A percentile compares a stretch with the other conserved stretches of the same genome.
Conservation (phyloP, 2,113 vertebrate genomes). For the Muscicapa adusta region DNA sequence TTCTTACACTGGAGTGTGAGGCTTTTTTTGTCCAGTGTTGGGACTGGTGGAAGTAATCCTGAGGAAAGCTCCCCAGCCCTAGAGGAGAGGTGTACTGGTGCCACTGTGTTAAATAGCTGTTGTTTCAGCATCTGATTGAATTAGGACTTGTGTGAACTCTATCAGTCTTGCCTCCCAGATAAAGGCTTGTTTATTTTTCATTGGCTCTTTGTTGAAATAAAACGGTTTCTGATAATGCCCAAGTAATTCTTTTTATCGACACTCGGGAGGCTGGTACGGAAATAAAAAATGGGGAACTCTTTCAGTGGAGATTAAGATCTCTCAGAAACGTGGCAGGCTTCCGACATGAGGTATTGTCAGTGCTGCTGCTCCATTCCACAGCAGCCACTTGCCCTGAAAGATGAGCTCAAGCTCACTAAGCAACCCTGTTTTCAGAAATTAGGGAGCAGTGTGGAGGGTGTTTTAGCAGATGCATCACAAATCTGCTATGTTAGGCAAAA, state of each 20-base stretch:
- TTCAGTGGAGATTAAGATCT: constrained; percentile 76
- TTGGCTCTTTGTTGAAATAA: constrained; percentile 68
- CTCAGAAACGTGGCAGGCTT: constrained; percentile 8
- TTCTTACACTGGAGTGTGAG: not conserved
- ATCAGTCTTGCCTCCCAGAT: constrained; percentile 66
- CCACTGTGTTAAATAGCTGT: not conserved
- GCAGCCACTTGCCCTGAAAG: not conserved
- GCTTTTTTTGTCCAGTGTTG: not conserved
- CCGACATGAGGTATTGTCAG: not conserved
- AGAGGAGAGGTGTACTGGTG: not conserved
- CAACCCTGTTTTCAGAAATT: not conserved
- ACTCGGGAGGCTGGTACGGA: constrained; percentile 64
- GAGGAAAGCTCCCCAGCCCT: not conserved
- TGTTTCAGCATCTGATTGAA: constrained; percentile 70
- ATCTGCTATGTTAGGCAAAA: not conserved
- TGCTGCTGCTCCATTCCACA: not conserved
- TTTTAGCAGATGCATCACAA: not conserved
- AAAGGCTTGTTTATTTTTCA: constrained; percentile 74
- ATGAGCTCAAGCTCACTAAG: not conserved
- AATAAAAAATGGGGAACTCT: constrained; percentile 71
- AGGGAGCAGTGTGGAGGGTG: not conserved
- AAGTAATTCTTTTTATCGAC: constrained; percentile 78
- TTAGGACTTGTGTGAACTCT: constrained; percentile 54
- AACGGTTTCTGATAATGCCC: constrained; percentile 73
- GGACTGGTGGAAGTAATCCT: not conserved